These are phyloP conservation scores for Acridotheres tristis DNA, from an alignment of 2,797 vertebrate species.

Conservation along the genomic window DNA sequence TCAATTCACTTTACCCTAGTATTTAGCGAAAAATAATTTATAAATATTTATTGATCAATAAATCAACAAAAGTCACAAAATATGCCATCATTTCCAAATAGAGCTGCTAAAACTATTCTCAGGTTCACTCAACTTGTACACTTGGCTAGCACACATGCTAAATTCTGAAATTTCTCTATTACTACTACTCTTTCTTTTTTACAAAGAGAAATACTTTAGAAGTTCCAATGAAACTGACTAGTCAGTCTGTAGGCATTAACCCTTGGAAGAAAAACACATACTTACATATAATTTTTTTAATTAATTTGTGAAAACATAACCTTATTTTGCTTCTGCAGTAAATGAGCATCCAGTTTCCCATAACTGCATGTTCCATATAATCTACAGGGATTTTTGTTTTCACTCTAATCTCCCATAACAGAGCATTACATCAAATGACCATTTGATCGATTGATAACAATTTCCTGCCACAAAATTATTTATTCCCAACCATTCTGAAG, in stretches of 20 bases:
- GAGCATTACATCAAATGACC: background rate
- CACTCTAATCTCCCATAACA: background rate
- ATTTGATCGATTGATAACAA: background rate
- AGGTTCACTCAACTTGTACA: background rate
- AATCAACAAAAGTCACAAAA: background rate
- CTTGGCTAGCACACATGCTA: background rate
- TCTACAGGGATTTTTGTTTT: background rate
- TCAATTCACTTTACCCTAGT: background rate
- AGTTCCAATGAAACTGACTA: background rate
- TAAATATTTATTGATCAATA: background rate
- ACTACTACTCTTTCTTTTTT: background rate
- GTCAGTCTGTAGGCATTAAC: background rate
- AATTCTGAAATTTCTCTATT: background rate
- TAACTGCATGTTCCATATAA: background rate
- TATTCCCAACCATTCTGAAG: background rate
- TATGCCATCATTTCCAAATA: background rate
- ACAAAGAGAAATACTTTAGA: background rate
- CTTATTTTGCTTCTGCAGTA: background rate
- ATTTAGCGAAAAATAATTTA: background rate
- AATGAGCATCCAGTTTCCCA: rapidly evolving
- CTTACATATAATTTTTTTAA: background rate
- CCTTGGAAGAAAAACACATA: background rate
- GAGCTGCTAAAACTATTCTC: background rate
- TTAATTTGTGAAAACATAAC: background rate
- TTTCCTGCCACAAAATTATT: background rate